phyloP scores from a whole-genome alignment of 92 coral and sea anemone genomes.

The Zoanthus gigantus region DNA sequence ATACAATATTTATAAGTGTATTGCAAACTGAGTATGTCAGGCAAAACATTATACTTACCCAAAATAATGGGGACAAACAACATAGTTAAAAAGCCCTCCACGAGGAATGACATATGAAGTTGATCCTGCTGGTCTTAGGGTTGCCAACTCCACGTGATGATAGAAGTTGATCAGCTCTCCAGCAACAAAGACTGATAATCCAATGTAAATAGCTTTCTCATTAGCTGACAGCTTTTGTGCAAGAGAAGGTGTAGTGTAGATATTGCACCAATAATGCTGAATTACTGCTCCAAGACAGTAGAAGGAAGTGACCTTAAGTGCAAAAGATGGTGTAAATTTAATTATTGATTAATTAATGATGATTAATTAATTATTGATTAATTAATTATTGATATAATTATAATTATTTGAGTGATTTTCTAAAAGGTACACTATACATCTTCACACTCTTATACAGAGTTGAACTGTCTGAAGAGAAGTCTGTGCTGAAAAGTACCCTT shows the following conservation, averaged over 20 bases:
- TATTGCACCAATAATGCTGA: slow-evolving; percentile 90
- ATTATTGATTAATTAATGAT: no score
- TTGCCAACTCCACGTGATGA: slow-evolving; percentile 71
- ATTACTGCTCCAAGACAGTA: slow-evolving; percentile 77
- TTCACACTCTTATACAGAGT: no score
- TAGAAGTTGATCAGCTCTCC: slow-evolving; percentile 76
- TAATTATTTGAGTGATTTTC: no score
- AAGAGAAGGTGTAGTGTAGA: slow-evolving; percentile 58
- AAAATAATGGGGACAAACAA: slow-evolving; percentile 86
- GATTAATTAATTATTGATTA: no score
- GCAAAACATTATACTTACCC: slow-evolving; percentile 64
- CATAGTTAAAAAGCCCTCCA: slow-evolving; percentile 72
- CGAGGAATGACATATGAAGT: slow-evolving; percentile 69
- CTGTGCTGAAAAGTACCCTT: no score
- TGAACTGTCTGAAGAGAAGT: no score
- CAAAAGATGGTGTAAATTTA: neutral
- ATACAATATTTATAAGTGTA: no score
- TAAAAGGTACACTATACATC: no score
- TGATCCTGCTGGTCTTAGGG: slow-evolving; percentile 71
- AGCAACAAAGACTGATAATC: slow-evolving; percentile 53
- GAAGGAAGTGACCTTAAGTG: slow-evolving; percentile 56
- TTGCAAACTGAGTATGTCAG: no score
- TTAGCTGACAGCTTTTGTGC: slow-evolving; percentile 67
- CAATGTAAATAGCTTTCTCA: slow-evolving; percentile 53
- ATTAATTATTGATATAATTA: no score